Base-by-base conservation (phyloP, 2,113 vertebrate species). In the Apus apus region DNA sequence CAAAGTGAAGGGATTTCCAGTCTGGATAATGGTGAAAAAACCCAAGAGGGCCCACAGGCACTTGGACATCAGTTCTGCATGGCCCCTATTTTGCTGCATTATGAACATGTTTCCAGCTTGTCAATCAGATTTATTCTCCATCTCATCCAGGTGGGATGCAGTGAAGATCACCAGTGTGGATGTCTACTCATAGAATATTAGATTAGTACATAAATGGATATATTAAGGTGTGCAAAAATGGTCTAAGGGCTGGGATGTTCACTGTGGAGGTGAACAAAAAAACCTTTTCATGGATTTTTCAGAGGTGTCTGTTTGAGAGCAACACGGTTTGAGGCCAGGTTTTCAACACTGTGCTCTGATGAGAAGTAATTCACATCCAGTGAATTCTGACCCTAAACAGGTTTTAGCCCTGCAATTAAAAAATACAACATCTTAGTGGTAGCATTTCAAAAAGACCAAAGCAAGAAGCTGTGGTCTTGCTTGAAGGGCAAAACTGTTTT, bases 51-150 rank as follows among this genome's bases (percentile, higher is more conserved):
- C 20, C 43, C 51, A 15, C 2, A 17, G 73, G 20, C 16, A 25
- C 1, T 3, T 54, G 72, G 72, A 32, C 2, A 1, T 25, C 22
- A 75, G 25, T 62, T n/a, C 54, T 34, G 7, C 45, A 30, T 1
- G 2, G 73, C 10, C 46, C 21, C 66, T 79, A 4, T 27, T 68
- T 26, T 50, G 40, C 76, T 85, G 45, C 34, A 40, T 1, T 48
- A 34, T 46, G 57, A 58, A 57, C 19, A 23, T 1, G 3, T 26
- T 77, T 86, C 70, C 67, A 66, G 71, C 64, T 62, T 43, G 19
- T 40, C 48, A 5, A 32, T 62, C 45, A 68, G 36, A 23, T 34
- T 27, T 51, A 27, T 58, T 29, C 22, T 58, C n/a, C 22, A 29
- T 27, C 62, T 45, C 51, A 61, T 30, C 48, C 45, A 83, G 29